Base-by-base conservation (phyloP, 30 jellyfish, hydroid and myxozoan genomes). In the Nemopilema nomurai region DNA sequence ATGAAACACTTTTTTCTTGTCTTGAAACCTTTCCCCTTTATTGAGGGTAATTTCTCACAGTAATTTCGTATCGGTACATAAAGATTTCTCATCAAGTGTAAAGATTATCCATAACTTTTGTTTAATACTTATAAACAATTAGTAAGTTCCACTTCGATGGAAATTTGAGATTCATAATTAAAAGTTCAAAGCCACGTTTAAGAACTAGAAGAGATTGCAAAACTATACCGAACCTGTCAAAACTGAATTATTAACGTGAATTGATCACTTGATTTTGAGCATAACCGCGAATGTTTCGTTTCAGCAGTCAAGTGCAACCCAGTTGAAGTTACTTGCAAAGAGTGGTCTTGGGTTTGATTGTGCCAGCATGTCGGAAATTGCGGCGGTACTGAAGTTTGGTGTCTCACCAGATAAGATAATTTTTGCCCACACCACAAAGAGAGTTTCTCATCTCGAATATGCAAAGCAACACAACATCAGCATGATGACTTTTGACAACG, bases 401-500 rank as follows among this genome's bases (percentile, higher is more conserved):
- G 57, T 41, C 13, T 13, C 57, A 3, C 57, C 57, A 13, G 57
- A 41, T 6, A 41, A 41, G 13, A 41, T 41, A 13, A 41, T 41
- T 41, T 41, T 41, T 41, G 57, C 57, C 6, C 57, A 41, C 57
- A 6, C 57, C 6, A 41, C 57, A 6, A 41, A 41, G 57, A 6
- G 13, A 41, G 13, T 41, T 3, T 41, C 57, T 6, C 57, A 41
- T 41, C 57, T 41, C 13, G 57, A 41, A 13, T 41, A 3, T 6
- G 57, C 57, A 3, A 41, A 41, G 57, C 6, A 13, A 41, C 13
- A 41, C 57, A 13, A 41, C 57, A 13, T 41, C 57, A 41, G 57
- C 13, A 41, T 41, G 90, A 95, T 95, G 99, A 95, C 99, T 4
- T 90, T 95, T 90, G 99, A 95, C 81, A 85, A 86, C 66, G 93